Percentiles rank a stretch among this genome's conserved stretches.
Evolutionary conservation across 2,113 vertebrate genomes (phyloP).

Genomic region (Chionomys nivalis): DNA sequence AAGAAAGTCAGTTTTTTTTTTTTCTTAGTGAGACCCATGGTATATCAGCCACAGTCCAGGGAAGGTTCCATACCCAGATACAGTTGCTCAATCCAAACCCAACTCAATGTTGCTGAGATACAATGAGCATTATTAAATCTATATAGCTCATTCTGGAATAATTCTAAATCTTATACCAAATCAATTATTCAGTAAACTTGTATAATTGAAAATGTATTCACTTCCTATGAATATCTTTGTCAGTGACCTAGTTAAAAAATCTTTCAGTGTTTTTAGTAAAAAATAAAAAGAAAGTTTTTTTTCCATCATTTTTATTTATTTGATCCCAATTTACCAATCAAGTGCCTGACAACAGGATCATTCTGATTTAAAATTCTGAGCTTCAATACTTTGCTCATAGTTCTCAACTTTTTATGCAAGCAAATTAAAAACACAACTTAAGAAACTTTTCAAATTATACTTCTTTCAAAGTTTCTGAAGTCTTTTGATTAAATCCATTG

Average conservation of each 20-base stretch:
- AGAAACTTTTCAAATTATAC: constrained; percentile 42
- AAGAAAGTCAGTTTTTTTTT: too few species aligned
- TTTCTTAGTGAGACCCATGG: background rate
- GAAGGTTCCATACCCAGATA: background rate
- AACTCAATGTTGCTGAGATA: background rate
- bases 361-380: constrained; percentile 42
- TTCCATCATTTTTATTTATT: background rate
- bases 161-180: background rate
- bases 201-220: background rate
- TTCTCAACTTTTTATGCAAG: background rate
- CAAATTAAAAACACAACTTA: background rate
- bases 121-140: background rate
- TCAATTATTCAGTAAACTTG: constrained; percentile 14
- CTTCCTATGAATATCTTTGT: background rate
- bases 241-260: background rate
- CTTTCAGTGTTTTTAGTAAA: background rate
- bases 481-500: background rate
- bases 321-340: constrained; percentile 26
- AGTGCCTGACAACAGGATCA: background rate
- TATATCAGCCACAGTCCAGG: background rate
- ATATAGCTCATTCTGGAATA: background rate
- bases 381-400: background rate
- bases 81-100: background rate
- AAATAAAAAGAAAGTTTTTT: background rate
- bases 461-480: background rate